Percentiles rank a stretch among this genome's conserved stretches.
These are phyloP conservation scores for Gavialis gangeticus DNA, from an alignment of 2,113 vertebrate species.

Conservation along the genomic window DNA sequence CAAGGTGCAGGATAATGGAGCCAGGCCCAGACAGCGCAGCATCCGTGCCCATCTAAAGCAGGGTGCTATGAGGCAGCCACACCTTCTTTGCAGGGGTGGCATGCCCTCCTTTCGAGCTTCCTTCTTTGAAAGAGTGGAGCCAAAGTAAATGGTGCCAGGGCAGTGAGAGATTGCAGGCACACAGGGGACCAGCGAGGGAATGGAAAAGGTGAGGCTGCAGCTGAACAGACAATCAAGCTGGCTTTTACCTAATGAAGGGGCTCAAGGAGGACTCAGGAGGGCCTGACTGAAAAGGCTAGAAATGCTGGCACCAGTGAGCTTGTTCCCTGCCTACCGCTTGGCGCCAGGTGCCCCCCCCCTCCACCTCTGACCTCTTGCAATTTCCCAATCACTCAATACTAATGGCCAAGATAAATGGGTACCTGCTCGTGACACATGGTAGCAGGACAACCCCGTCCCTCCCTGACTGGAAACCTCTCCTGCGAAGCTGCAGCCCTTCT, in stretches of 20 bases:
- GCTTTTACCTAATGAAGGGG: background rate
- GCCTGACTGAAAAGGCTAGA: background rate
- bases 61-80: background rate
- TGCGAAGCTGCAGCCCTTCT: conserved; percentile 35
- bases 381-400: too few relatives aligned
- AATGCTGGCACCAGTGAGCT: background rate
- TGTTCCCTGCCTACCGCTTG: background rate
- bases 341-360: background rate
- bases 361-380: background rate
- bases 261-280: background rate
- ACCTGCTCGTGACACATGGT: background rate
- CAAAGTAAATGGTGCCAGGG: background rate
- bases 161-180: background rate
- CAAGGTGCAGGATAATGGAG: background rate
- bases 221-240: background rate
- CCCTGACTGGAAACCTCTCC: background rate
- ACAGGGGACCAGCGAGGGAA: background rate
- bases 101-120: too few relatives aligned
- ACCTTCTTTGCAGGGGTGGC: background rate
- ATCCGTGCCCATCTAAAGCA: background rate
- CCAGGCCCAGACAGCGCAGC: background rate
- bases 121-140: too few relatives aligned
- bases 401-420: too few relatives aligned
- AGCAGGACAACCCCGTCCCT: background rate
- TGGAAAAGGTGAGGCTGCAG: background rate